These are phyloP conservation scores for Diplosoma virens DNA, from an alignment of 23 tunicate genomes.

Conservation along the genomic window DNA sequence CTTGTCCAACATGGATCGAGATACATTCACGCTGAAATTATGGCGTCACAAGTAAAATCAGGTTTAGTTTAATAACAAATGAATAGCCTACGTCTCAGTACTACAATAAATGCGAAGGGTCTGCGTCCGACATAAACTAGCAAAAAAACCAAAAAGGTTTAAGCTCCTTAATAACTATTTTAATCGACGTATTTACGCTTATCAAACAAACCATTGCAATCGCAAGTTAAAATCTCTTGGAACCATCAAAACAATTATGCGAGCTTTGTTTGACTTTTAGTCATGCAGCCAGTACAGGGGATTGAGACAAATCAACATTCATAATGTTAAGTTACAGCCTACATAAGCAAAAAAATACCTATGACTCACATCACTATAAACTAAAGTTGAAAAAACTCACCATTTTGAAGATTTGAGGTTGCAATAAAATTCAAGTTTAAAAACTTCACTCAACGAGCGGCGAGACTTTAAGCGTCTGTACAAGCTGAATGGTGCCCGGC, in stretches of 20 bases:
- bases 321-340: no score
- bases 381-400: neutral
- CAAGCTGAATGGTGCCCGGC: slow-evolving; percentile 22
- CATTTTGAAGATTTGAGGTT: neutral
- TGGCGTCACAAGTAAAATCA: neutral
- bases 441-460: slow-evolving; percentile 8
- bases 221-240: neutral
- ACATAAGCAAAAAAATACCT: no score
- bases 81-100: no score
- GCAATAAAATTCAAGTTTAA: neutral
- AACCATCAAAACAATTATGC: neutral
- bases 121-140: no score
- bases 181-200: neutral
- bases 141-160: no score
- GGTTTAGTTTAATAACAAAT: no score
- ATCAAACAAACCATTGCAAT: neutral
- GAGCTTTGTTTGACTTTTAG: neutral
- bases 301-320: neutral
- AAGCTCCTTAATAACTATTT: neutral
- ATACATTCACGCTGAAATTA: slow-evolving; percentile 78
- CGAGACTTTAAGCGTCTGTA: slow-evolving; percentile 21
- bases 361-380: neutral
- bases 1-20: slow-evolving; percentile 95
- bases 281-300: neutral
- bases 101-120: no score